A percentile compares a stretch with the other conserved stretches of the same genome.
phyloP scores from a whole-genome alignment of 2,113 vertebrate genomes.

The Oryzias curvinotus region DNA sequence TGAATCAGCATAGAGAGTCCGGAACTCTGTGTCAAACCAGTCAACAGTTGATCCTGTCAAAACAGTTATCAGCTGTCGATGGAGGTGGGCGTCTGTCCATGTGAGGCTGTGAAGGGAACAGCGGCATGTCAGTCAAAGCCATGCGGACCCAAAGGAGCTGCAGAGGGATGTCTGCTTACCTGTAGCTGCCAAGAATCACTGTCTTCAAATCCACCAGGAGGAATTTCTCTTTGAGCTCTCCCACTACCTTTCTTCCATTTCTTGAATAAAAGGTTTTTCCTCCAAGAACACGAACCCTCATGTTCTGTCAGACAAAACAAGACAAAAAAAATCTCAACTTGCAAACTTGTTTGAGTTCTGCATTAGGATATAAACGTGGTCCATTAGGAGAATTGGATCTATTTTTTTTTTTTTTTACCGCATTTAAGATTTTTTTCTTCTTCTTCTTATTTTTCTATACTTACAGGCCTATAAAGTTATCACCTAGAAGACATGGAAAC shows the following conservation, averaged over 20 bases:
- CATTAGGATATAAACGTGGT: too few relatives aligned
- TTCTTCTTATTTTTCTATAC: too few relatives aligned
- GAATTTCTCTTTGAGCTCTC: constrained; percentile 83
- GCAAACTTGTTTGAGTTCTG: too few relatives aligned
- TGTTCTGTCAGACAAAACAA: constrained; percentile 72
- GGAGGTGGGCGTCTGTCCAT: constrained; percentile 78
- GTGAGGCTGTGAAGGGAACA: constrained; percentile 69
- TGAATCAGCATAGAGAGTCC: constrained; percentile 77
- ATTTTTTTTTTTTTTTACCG: too few relatives aligned
- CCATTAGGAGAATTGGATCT: too few relatives aligned
- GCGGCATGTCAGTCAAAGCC: constrained; percentile 9
- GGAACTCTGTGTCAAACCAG: constrained; percentile 78
- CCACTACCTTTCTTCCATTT: constrained; percentile 76
- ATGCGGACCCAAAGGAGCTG: background rate
- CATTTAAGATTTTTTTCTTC: too few relatives aligned
- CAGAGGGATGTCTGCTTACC: constrained; percentile 61
- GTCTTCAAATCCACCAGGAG: constrained; percentile 82
- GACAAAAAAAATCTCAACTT: too few relatives aligned
- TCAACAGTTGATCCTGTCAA: constrained; percentile 65
- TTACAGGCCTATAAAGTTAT: too few relatives aligned
- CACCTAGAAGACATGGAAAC: too few relatives aligned
- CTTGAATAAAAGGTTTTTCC: constrained; percentile 83
- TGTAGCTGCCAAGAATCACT: constrained; percentile 87
- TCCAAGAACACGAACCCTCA: constrained; percentile 75
- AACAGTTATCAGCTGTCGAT: constrained; percentile 78